Base-by-base conservation (phyloP, 2,888 invertebrate genomes). In the Caenorhabditis macrosperma region DNA sequence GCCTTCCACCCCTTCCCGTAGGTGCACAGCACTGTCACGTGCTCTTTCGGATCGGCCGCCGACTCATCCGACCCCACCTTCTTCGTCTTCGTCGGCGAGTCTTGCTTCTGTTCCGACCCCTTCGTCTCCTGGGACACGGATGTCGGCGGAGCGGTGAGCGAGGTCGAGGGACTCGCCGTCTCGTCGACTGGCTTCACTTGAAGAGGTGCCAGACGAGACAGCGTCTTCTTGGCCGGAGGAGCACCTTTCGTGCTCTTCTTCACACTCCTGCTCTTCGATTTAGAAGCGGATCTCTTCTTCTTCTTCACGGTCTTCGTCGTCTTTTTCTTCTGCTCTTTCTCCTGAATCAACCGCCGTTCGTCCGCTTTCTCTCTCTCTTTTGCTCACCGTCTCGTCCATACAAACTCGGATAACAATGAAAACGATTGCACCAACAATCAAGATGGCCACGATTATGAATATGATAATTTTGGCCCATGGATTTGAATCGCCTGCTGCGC, bases 1-100 rank as follows among this genome's bases (percentile, higher is more conserved):
- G 52, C 35, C 22, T 46, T 61, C 75, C 75, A 76, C 35, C 48
- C 54, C 17, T 55, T 46, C 20, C 67, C 67, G 52, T 76, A 67
- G 52, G 35, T 55, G 33, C 61, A 67, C 54, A 75, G 30, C 4
- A 75, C 66, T 12, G 75, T 67, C n/a, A 59, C 60, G 0, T 66
- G n/a, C 44, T 63, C 63, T 15, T 22, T 20, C 24, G 10, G 22
- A 22, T 44, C 30, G 22, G 6, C 17, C n/a, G n/a, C n/a, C 1
- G 26, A 4, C 4, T 55, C 35, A 33, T n/a, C 1, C 20, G n/a
- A 55, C 12, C 3, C 12, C 12, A 38, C 38, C 38, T 38, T 9
- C 6, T 35, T 64, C 12, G 20, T n/a, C n/a, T 6, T n/a, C 48
- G n/a, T 38, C 22, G 44, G 44, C 24, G 9, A 33, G 30, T 46